Conservation (phyloP, 2,797 vertebrate genomes). For the Calcarius lapponicus region DNA sequence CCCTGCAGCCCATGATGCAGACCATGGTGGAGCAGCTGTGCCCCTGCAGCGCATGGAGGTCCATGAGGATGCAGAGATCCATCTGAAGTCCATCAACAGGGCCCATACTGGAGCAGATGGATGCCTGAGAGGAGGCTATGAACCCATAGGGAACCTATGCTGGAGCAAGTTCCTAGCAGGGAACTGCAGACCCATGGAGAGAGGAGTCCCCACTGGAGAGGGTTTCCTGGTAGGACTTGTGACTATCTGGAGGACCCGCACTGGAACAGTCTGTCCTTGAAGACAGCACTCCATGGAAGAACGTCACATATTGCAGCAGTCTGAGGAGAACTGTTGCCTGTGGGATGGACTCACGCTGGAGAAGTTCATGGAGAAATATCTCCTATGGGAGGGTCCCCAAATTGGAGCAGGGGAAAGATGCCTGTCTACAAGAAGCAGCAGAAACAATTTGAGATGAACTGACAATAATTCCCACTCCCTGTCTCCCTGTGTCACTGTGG, state of each 20-base stretch:
- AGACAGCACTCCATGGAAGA: fast-evolving
- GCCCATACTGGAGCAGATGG: background rate
- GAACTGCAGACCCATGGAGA: background rate
- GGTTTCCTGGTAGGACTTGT: background rate
- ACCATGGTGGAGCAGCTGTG: too few relatives aligned
- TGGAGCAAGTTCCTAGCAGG: background rate
- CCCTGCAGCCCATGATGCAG: fast-evolving
- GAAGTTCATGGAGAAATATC: too few relatives aligned
- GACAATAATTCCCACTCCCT: background rate
- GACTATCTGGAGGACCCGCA: fast-evolving
- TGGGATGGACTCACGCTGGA: background rate
- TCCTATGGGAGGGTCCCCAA: background rate
- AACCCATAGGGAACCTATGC: fast-evolving
- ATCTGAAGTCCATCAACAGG: background rate
- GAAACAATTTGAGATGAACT: background rate
- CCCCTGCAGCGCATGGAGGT: too few relatives aligned
- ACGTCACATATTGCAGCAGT: too few relatives aligned
- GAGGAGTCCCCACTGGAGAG: too few relatives aligned
- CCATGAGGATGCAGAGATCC: background rate
- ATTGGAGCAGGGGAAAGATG: background rate
- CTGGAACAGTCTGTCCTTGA: background rate
- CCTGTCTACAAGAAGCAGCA: background rate
- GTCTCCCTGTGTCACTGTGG: too few relatives aligned
- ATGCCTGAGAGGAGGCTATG: background rate
- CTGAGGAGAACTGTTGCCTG: background rate